phyloP scores from a whole-genome alignment of 2,888 invertebrate species.

The Cyclophora albipunctata region DNA sequence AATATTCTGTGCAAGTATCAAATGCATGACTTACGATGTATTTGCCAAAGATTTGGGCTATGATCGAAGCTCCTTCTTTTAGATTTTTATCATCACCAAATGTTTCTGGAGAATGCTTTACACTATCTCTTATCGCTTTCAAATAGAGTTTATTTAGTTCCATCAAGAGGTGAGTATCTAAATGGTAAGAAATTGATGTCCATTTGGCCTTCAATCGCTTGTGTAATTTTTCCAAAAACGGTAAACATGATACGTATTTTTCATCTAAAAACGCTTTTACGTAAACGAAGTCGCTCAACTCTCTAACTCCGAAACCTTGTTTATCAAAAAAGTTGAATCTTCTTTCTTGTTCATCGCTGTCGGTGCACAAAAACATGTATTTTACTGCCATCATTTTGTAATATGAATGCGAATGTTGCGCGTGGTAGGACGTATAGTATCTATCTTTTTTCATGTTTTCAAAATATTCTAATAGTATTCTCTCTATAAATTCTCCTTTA shows the following conservation, averaged over 20 bases:
- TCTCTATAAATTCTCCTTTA: not conserved
- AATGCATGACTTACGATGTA: constrained; percentile 33
- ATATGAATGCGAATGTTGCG: not conserved
- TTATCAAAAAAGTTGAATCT: not conserved
- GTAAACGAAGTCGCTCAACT: constrained; percentile 21
- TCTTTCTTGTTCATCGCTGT: not conserved
- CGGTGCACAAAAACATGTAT: not conserved
- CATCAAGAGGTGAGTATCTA: constrained; percentile 26
- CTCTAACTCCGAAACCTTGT: constrained; percentile 3
- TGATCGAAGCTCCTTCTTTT: constrained; percentile 26
- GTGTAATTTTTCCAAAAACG: constrained; percentile 30
- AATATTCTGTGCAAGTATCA: constrained; percentile 22
- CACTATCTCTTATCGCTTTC: constrained; percentile 31
- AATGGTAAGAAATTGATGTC: constrained; percentile 29
- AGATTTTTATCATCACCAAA: constrained; percentile 24
- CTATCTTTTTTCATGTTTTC: not conserved
- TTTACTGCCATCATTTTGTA: not conserved
- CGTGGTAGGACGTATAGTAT: not conserved
- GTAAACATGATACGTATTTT: constrained; percentile 27
- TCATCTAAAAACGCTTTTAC: constrained; percentile 25
- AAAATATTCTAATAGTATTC: not conserved
- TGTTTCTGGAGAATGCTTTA: constrained; percentile 27
- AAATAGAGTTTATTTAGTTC: constrained; percentile 40
- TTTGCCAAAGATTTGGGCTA: constrained; percentile 34
- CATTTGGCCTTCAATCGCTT: constrained; percentile 23